Base-by-base conservation (phyloP, 2,113 vertebrate species). In the Mobula birostris region DNA sequence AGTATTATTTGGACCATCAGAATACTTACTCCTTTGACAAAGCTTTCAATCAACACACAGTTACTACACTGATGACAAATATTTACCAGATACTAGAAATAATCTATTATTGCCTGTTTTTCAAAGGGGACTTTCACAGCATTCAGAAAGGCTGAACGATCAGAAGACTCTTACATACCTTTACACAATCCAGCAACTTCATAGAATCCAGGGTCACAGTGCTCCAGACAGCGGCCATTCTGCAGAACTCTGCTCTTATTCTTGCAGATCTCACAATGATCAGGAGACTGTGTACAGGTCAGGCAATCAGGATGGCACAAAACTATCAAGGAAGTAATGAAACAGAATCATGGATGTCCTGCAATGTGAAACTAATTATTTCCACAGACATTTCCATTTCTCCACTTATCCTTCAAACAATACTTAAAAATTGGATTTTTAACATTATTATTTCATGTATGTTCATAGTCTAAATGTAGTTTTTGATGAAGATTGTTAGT, bases 271-370 rank as follows among this genome's bases (percentile, higher is more conserved):
- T 96, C 95, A 94, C 98, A 98, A 95, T 29, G 96, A 68, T 97
- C 96, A 1, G 96, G 95, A 66, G 96, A 96, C 72, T 77, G 95
- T 5, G 96, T 97, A 95, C 98, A 98, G 94, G 96, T 97, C 96
- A 97, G 94, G 74, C 98, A 98, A 95, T 98, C 97, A 0, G 96
- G 94, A 94, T 97, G 96, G 95, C 98, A 98, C 87, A 66, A 95
- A 70, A 95, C 98, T 97, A 94, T 94, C n/a, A 94, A 70, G 2
- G 5, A 85, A 94, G 40, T 29, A 94, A 93, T 94, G 68, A 95
- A 40, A 94, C 66, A 68, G 72, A 94, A 70, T 94, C 78, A 94
- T n/a, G 78, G 56, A 56, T 24, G 29, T 29, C 72, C 9, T 74
- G 61, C 6, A 66, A 7, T 8, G 32, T 61, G 29, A 15, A 29